phyloP scores from a whole-genome alignment of 2,113 vertebrate species.

The Mustelus asterias region DNA sequence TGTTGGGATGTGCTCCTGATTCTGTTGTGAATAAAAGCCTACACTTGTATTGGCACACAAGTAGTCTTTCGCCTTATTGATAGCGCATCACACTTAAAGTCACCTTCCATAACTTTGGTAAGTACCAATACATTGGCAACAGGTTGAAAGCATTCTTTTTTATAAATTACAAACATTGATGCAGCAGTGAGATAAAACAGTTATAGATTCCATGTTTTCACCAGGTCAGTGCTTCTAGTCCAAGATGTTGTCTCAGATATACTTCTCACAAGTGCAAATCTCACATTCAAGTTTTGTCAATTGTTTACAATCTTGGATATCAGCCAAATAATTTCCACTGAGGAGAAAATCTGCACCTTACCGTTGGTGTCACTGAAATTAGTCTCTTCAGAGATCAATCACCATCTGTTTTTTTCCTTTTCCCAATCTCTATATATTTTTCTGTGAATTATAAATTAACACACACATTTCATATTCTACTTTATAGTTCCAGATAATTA shows the following conservation, averaged over 20 bases:
- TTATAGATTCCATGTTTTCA: neutral
- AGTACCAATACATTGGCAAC: neutral
- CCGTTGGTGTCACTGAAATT: neutral
- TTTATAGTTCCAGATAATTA: neutral
- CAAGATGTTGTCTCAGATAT: neutral
- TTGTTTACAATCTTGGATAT: neutral
- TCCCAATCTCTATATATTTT: neutral
- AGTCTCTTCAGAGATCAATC: neutral
- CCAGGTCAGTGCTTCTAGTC: neutral
- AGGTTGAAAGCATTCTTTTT: neutral
- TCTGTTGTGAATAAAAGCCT: too few relatives aligned
- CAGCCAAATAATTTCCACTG: neutral
- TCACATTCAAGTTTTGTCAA: neutral
- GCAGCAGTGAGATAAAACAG: neutral
- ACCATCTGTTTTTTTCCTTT: neutral
- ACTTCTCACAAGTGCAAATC: neutral
- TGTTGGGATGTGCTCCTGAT: too few relatives aligned
- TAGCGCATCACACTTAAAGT: too few relatives aligned
- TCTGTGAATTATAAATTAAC: neutral
- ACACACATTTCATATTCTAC: neutral
- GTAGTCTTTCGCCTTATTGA: too few relatives aligned
- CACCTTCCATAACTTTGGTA: neutral
- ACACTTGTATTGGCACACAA: too few relatives aligned
- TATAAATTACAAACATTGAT: neutral
- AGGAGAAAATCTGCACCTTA: neutral